Base-by-base conservation (phyloP, 2,113 vertebrate genomes). In the Platycercus adscitus region DNA sequence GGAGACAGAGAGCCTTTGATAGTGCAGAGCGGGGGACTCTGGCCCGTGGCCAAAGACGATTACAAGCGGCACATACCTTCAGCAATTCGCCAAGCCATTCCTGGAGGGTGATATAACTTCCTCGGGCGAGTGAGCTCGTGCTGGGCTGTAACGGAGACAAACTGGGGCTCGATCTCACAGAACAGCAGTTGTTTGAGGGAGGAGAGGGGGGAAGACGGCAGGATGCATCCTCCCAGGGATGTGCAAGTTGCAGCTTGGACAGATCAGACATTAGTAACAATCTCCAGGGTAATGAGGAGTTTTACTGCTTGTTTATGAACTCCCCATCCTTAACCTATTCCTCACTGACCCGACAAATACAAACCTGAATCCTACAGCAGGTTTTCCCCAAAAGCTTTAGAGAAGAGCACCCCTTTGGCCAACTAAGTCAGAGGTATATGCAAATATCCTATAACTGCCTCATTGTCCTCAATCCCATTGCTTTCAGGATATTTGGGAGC, bases 1-100 rank as follows among this genome's bases (percentile, higher is more conserved):
- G 75, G 77, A 53, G 76, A 96, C 96, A 96, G 90, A 86, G 93
- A 46, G 84, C 35, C 91, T 94, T 91, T 96, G 95, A 93, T 28
- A 95, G 70, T 3, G 0, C 3, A 7, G 43, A 35, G 35, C 12
- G 47, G 29, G 17, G 35, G 44, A 84, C 64, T 11, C 49, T 95
- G 96, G 90, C 64, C 55, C 35, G 0, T 11, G 1, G 86, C 86
- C 95, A 90, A 37, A 33, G 61, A 9, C 1, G 49, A 64, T 77
- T 71, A 39, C 2, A 1, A 72, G 68, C 21, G 2, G 63, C 91
- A 68, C 95, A 86, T 94, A 90, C 93, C 92, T 94, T 78, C 86
- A 77, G 2, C 60, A 61, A 12, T 39, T 55, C 2, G 7, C 73
- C 4, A 3, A 39, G 55, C 56, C 52, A 47, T 93, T 95, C 95